phyloP scores from a whole-genome alignment of 2,888 invertebrate genomes.

The Thera britannica region DNA sequence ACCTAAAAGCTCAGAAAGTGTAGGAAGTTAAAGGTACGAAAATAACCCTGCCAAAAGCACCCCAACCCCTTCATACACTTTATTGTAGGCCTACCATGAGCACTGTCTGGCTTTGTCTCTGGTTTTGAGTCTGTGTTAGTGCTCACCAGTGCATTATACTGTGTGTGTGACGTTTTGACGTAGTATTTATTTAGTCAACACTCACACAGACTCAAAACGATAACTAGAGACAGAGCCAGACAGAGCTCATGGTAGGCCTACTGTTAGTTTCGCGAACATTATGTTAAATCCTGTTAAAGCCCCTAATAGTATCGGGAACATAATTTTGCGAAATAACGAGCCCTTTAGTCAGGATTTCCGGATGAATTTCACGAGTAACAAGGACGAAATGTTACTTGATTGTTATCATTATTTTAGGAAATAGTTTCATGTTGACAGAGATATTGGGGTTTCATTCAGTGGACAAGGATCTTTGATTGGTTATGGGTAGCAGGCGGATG shows the following conservation, averaged over 20 bases:
- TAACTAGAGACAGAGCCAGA: too few species aligned
- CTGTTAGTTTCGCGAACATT: background rate
- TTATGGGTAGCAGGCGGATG: too few species aligned
- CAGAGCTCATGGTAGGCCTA: background rate
- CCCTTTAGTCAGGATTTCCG: slow-evolving; percentile 1
- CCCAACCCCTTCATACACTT: background rate
- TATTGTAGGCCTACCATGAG: background rate
- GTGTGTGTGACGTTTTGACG: too few species aligned
- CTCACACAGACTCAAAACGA: too few species aligned
- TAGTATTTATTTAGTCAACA: too few species aligned
- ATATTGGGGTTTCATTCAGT: background rate
- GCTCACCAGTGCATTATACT: too few species aligned
- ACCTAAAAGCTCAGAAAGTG: background rate
- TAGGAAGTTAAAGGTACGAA: background rate
- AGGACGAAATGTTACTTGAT: slow-evolving; percentile 4
- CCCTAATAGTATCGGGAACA: slow-evolving; percentile 13
- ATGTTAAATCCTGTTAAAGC: slow-evolving; percentile 15
- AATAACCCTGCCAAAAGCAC: background rate
- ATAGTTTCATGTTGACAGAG: background rate
- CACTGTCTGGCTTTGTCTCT: too few species aligned
- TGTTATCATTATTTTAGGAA: slow-evolving; percentile 1
- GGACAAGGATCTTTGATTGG: background rate
- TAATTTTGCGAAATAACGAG: slow-evolving; percentile 19
- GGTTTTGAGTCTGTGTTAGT: too few species aligned
- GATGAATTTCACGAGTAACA: slow-evolving; percentile 2